Evolutionary conservation across 2,888 invertebrate genomes (phyloP), one percentile per base, ranked within the genome.

Genomic region (Aspidiotus destructor): DNA sequence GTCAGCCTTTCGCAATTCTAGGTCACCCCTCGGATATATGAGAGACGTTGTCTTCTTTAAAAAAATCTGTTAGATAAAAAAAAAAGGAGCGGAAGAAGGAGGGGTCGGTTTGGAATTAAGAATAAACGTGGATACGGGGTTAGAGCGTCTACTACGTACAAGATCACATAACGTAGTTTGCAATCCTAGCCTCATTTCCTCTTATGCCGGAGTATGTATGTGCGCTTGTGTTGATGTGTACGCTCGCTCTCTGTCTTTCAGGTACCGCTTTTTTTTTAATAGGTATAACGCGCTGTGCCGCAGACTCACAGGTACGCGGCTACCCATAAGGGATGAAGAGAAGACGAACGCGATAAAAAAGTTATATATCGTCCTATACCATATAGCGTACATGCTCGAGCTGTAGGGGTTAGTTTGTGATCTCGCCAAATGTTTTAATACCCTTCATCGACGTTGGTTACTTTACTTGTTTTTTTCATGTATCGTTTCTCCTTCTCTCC

Each of bases 11-110:
- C 71, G 72, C 72, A 72, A 72, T 68, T 70, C 71, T 70, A 71
- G 74, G 73, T 73, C 74, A 74, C 74, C 76, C 74, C 67, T 67
- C 67, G 28, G 58, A 58, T 16, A 58, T 10, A 40, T 15, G 60
- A 10, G 11, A 40, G 28, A 60, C 60, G 41, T n/a, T 58, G 13
- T 48, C 60, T 16, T 67, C 48, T 48, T 42, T 15, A 58, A 58
- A 58, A 67, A 67, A 65, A 65, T 65, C 65, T 65, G 65, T 65
- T 65, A 58, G 65, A 65, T 57, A 65, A 67, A 67, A 48, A 28
- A 28, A 28, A 67, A 67, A 67, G 60, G 67, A 67, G 58, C 67
- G 67, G 67, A 67, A 67, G 67, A 67, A 67, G 67, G 67, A 67
- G 67, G 67, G 67, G 58, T 61, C 42, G 40, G 42, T 67, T 60